Base-by-base conservation (phyloP, 2,797 vertebrate genomes). In the Coracias cyanogaster region DNA sequence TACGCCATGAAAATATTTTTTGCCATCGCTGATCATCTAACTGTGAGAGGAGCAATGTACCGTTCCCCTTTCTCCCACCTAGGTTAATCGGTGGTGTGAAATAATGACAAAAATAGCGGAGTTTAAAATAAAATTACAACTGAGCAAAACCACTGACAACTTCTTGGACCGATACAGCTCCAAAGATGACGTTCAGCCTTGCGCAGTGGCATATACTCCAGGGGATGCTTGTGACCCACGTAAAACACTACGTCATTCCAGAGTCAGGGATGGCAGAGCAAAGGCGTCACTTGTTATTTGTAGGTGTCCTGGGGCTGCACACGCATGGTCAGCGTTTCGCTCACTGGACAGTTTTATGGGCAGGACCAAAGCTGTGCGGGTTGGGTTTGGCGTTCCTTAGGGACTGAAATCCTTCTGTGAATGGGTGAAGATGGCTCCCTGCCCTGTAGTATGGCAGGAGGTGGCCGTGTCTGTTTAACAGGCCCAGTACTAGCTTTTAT, bases 341-440 rank as follows among this genome's bases (percentile, higher is more conserved):
- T 72, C 74, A 7, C 39, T 20, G 58, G 31, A 8, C 3, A 4
- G 15, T 64, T 88, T 55, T 70, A 10, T 15, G 51, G n/a, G 10
- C 17, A 22, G 60, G 55, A 55, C 15, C 48, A 51, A 80, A 82
- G 7, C 35, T 77, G 10, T 79, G 48, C 64, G 89, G 61, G 4
- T 39, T 69, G 60, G 55, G 9, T 85, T 80, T 89, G 35, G 10
- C 3, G 3, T 83, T 78, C 35, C n/a, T 80, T 58, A 39, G 43
- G 26, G 58, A 22, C 0, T 16, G 43, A 78, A 37, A 5, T 0
- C 0, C 37, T 3, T 7, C 46, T 82, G 43, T 31, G 39, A 12
- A 0, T 7, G 51, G 52, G 16, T 48, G 2, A 26, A 52, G 66
- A 39, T 35, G 79, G 15, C 49, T 76, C 33, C 62, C 37, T 76